Evolutionary conservation across 2,888 invertebrate species (phyloP), one percentile per base, ranked within the genome.

Genomic region (Melitaea athalia): DNA sequence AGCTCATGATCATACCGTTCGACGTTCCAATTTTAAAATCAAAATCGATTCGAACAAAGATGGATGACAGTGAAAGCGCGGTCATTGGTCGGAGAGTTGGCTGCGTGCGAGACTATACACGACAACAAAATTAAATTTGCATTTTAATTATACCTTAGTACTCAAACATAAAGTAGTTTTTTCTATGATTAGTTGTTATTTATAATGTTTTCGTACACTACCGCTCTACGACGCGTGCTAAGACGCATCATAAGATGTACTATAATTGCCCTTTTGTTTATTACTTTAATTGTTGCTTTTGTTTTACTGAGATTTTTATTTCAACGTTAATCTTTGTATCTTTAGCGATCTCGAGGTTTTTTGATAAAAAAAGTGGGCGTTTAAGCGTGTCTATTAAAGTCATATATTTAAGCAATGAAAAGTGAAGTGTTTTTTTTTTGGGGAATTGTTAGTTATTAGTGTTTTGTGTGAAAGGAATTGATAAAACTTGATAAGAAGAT

Each of bases 61-160:
- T 90, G 86, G 88, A 81, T 83, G 85, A 76, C 86, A 87, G 92
- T 86, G 92, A 92, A 92, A 92, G 92, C 88, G 86, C 91, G 91
- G 92, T 91, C 92, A 92, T 91, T 91, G 92, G 91, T 91, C 91
- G 91, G 74, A 78, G 76, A 81, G 78, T 78, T 80, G 75, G 76
- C 84, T 89, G 90, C 90, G 91, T 15, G 38, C 84, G 81, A 84
- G 81, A 82, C 83, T 83, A 83, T 80, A 79, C 85, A 88, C 82
- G 84, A 80, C 76, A 73, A 81, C 88, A 78, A 85, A 76, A 42
- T 78, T 78, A 77, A 12, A 4, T 49, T 53, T 71, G 14, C 79
- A 2, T 0, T 4, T 52, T 4, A n/a, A 11, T 31, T 14, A 24
- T 15, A 2, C 61, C 71, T 70, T 78, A 75, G 14, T 0, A 0